phyloP scores from a whole-genome alignment of 2,797 vertebrate genomes.

The Melanogrammus aeglefinus region DNA sequence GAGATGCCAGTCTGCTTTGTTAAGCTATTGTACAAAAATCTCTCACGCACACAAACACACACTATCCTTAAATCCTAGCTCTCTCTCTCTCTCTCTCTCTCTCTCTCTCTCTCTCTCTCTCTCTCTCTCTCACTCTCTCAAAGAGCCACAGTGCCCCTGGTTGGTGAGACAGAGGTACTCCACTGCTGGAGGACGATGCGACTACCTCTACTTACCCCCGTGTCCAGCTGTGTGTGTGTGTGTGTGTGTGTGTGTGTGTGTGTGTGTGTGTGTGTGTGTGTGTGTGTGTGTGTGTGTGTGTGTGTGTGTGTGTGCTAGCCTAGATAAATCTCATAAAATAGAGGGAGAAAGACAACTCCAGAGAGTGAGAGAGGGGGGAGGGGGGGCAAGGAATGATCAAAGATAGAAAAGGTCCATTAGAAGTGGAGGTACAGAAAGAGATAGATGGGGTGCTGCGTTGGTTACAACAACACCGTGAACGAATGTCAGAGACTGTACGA shows the following conservation, averaged over 20 bases:
- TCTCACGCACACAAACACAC: slow-evolving; percentile 2
- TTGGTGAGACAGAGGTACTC: slow-evolving; percentile 44
- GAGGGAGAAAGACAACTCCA: slow-evolving; percentile 46
- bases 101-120: background rate
- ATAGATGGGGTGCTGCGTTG: no score
- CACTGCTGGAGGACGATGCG: slow-evolving; percentile 2
- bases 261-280: background rate
- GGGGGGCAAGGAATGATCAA: background rate
- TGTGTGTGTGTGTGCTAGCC: slow-evolving; percentile 24
- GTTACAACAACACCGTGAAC: no score
- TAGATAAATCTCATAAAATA: slow-evolving; percentile 67
- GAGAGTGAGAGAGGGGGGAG: slow-evolving; percentile 35
- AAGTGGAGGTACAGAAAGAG: slow-evolving; percentile 16
- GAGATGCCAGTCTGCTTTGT: slow-evolving; percentile 13
- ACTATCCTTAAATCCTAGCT: background rate
- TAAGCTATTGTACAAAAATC: slow-evolving; percentile 20
- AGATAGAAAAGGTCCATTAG: background rate
- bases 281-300: no score
- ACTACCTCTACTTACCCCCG: background rate
- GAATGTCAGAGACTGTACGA: slow-evolving; percentile 8
- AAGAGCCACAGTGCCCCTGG: slow-evolving; percentile 53
- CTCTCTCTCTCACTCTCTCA: slow-evolving; percentile 7
- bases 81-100: background rate
- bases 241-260: background rate
- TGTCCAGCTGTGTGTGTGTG: no score